Percentiles rank a stretch among this genome's conserved stretches.
phyloP scores from a whole-genome alignment of 1,140 invertebrate genomes.

The Heliconius congener region DNA sequence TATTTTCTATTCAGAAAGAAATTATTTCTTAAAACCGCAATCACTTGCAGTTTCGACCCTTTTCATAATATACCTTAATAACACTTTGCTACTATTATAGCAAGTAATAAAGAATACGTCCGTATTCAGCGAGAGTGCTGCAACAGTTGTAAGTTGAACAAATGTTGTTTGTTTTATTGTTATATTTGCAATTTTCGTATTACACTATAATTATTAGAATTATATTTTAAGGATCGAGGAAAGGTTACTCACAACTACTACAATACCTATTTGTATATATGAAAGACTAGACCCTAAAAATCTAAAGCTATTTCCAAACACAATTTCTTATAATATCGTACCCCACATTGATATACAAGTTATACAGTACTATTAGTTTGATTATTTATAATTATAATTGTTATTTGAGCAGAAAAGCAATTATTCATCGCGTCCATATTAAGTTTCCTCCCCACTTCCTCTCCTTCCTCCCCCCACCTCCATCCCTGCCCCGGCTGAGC shows the following conservation, averaged over 20 bases:
- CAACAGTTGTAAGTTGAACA: background rate
- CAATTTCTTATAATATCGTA: background rate
- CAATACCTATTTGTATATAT: no score
- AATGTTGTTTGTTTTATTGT: background rate
- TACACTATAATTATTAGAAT: no score
- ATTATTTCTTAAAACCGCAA: no score
- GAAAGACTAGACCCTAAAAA: no score
- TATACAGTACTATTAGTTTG: background rate
- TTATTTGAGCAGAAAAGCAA: slow-evolving; percentile 1
- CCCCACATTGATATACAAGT: background rate
- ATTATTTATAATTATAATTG: slow-evolving; percentile 10
- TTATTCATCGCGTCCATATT: background rate
- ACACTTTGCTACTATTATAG: background rate
- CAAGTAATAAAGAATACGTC: background rate
- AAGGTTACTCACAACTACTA: no score
- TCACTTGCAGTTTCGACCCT: no score
- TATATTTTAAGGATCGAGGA: no score
- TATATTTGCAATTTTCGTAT: background rate
- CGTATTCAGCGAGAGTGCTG: background rate
- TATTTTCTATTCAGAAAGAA: no score
- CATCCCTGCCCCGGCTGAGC: background rate
- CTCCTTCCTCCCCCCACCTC: background rate
- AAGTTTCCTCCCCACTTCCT: background rate
- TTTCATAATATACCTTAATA: background rate
- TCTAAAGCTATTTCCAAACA: no score